phyloP scores from a whole-genome alignment of 2,888 invertebrate species.

The Eristalinus sepulchralis region DNA sequence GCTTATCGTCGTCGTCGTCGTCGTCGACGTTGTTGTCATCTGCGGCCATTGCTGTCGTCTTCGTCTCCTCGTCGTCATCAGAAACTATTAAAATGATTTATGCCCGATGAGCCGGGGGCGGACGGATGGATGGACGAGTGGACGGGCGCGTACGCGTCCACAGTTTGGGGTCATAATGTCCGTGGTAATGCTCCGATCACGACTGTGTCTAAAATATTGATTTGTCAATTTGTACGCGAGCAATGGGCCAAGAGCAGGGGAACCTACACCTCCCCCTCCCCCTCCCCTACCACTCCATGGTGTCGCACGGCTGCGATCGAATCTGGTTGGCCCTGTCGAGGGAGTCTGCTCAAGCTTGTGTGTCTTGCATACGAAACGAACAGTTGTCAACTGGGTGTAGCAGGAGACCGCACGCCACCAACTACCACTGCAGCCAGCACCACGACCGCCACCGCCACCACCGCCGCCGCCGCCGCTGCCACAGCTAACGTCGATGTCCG shows the following conservation, averaged over 20 bases:
- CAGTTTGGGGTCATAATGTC: constrained; percentile 67
- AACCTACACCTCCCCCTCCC: background rate
- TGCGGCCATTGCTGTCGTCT: background rate
- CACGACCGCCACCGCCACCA: background rate
- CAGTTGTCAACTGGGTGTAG: constrained; percentile 54
- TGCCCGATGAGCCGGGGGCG: constrained; percentile 43
- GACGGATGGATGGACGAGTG: constrained; percentile 18
- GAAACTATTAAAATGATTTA: constrained; percentile 67
- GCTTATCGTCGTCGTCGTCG: constrained; percentile 40
- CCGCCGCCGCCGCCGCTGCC: background rate
- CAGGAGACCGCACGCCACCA: background rate
- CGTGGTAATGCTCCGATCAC: constrained; percentile 66
- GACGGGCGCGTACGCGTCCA: constrained; percentile 34
- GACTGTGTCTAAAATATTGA: constrained; percentile 71
- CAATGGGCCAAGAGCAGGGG: constrained; percentile 33
- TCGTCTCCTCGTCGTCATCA: constrained; percentile 26
- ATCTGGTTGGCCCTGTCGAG: background rate
- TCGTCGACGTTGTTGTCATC: background rate
- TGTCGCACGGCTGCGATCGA: background rate
- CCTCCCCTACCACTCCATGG: too few species aligned
- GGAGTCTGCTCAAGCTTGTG: constrained; percentile 33
- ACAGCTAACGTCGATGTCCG: constrained; percentile 23
- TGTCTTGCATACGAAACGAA: constrained; percentile 37
- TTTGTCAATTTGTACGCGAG: constrained; percentile 69
- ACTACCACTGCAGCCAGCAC: background rate